Evolutionary conservation across 2,797 vertebrate genomes (phyloP).

Genomic region (Lepus oiostolus): DNA sequence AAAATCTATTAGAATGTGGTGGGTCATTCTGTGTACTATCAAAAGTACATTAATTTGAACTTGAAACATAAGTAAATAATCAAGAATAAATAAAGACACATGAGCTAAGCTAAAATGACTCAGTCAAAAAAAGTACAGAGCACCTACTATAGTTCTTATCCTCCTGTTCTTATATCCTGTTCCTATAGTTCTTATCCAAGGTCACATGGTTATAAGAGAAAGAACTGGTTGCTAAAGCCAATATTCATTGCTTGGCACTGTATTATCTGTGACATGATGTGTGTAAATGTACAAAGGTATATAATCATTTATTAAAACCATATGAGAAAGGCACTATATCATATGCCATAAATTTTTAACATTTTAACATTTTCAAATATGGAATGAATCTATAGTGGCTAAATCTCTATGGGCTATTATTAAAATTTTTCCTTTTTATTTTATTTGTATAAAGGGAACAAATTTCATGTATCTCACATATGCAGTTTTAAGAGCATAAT

Average conservation of each 20-base stretch:
- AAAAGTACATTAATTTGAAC: conserved; percentile 79
- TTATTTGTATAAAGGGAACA: too few relatives aligned
- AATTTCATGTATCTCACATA: too few relatives aligned
- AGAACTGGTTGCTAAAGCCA: neutral
- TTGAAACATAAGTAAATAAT: conserved; percentile 83
- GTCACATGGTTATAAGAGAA: neutral
- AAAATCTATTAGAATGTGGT: conserved; percentile 73
- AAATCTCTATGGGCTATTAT: neutral
- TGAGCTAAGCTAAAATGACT: neutral
- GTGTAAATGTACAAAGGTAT: neutral
- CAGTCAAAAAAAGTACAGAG: neutral
- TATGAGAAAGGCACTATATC: neutral
- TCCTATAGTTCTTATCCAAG: neutral
- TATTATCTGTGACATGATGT: neutral
- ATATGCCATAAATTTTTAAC: conserved; percentile 21
- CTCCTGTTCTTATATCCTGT: too few relatives aligned
- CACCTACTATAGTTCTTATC: neutral
- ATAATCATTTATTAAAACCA: neutral
- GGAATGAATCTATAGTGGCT: neutral
- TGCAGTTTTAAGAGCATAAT: too few relatives aligned
- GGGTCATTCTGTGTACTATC: conserved; percentile 77
- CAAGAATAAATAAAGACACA: conserved; percentile 85
- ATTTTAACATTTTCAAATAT: neutral
- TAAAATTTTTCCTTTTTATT: neutral
- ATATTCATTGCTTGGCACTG: neutral